Percentiles rank a stretch among this genome's conserved stretches.
phyloP scores from a whole-genome alignment of 2,797 vertebrate species.

The Sebastes melanostomus region DNA sequence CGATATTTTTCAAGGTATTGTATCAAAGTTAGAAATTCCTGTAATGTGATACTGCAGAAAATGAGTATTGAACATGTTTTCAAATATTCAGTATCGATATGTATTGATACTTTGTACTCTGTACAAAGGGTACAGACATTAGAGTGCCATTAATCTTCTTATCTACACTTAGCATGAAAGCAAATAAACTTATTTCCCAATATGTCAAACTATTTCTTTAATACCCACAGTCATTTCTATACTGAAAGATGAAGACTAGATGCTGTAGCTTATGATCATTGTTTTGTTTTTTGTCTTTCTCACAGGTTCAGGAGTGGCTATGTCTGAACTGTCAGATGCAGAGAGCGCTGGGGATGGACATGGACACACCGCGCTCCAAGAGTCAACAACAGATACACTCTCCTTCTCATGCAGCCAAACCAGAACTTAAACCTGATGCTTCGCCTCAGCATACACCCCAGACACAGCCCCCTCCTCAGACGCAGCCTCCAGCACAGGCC shows the following conservation, averaged over 20 bases:
- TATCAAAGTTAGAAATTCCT: too few relatives aligned
- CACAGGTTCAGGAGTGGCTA: constrained; percentile 96
- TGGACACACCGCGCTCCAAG: constrained; percentile 97
- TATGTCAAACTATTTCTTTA: not conserved
- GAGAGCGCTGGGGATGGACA: constrained; percentile 97
- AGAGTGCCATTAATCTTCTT: not conserved
- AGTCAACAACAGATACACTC: constrained; percentile 98
- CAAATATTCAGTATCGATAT: too few relatives aligned
- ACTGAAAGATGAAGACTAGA: not conserved
- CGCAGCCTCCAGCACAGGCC: constrained; percentile 51
- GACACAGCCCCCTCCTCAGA: constrained; percentile 57
- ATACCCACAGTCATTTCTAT: not conserved
- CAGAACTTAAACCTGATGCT: constrained; percentile 80
- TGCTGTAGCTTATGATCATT: not conserved
- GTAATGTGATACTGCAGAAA: too few relatives aligned
- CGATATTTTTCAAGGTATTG: too few relatives aligned
- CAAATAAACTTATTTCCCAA: not conserved
- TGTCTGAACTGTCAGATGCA: constrained; percentile 99
- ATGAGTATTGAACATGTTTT: too few relatives aligned
- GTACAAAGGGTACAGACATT: not conserved
- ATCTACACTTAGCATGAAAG: not conserved
- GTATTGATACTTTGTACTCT: too few relatives aligned
- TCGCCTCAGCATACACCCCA: constrained; percentile 56
- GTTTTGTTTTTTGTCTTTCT: constrained; percentile 18
- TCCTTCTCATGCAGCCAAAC: constrained; percentile 90